Base-by-base conservation (phyloP, 2,888 invertebrate genomes). In the Falcaria lacertinaria region DNA sequence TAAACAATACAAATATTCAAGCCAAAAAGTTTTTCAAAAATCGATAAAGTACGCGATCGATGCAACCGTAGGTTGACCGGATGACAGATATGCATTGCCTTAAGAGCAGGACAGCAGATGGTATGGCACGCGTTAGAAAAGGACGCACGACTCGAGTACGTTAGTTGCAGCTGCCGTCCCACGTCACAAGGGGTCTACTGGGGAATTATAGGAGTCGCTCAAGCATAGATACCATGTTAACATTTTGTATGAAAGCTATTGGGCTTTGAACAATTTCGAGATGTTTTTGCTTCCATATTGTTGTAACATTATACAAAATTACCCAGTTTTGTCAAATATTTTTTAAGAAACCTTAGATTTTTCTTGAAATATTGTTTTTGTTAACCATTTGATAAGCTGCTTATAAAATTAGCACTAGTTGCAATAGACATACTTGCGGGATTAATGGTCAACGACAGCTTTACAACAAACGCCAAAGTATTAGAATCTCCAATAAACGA, bases 141-240 rank as follows among this genome's bases (percentile, higher is more conserved):
- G 64, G 84, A 80, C 33, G 52, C 45, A 69, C 49, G 53, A 64
- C 65, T 71, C 66, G 71, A 70, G 74, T 80, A 81, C 85, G 85
- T 86, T 84, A 73, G 82, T 60, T 80, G 88, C 88, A 89, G 88
- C 88, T 88, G 88, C 75, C 86, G 73, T 55, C 66, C 35, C 68
- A 84, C 87, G 86, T 88, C 87, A 86, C 75, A 65, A 71, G 78
- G 80, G 74, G 76, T 69, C 79, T 79, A 82, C 79, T 79, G 81
- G 76, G 73, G 81, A 70, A 74, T 72, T 70, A 75, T 77, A 77
- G 79, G 77, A 76, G 66, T 64, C 78, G 75, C 75, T 80, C 77
- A 76, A 79, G 74, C 84, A 69, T 81, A 71, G 73, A 71, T 66
- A 64, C 52, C 53, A 63, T 60, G 60, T 67, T 67, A 71, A 72